phyloP scores from a whole-genome alignment of 2,113 vertebrate species.

The Porphyrio hochstetteri region DNA sequence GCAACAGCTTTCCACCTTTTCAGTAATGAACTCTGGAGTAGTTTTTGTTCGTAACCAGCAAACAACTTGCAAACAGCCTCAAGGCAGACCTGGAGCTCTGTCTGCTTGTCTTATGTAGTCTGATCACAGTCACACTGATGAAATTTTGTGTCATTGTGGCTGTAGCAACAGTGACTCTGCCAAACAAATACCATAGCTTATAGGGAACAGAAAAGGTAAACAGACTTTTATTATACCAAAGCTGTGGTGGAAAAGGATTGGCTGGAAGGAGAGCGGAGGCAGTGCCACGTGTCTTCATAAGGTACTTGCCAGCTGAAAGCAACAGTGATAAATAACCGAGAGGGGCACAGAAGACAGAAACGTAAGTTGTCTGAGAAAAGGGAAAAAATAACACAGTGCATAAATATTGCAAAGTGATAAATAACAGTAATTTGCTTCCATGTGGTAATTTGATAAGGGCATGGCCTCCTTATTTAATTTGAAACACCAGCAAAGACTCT shows the following conservation, averaged over 20 bases:
- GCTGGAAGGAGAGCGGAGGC: not conserved
- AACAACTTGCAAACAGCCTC: not conserved
- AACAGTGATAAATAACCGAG: not conserved
- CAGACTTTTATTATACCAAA: not conserved
- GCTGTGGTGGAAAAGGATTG: not conserved
- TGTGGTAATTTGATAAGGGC: not conserved
- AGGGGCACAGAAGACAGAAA: not conserved
- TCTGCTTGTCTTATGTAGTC: not conserved
- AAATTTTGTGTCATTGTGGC: not conserved
- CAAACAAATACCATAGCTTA: not conserved
- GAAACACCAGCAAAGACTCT: not conserved
- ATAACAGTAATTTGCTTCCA: not conserved
- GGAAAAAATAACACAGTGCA: not conserved
- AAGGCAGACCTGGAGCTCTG: not conserved
- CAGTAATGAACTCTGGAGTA: not conserved
- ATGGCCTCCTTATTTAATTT: not conserved
- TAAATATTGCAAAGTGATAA: not conserved
- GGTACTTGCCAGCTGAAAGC: not conserved
- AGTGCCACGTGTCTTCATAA: not conserved
- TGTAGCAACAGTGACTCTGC: not conserved
- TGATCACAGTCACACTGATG: not conserved
- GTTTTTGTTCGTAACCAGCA: not conserved
- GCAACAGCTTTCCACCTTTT: not conserved
- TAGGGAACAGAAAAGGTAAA: not conserved
- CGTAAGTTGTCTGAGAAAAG: not conserved